These are phyloP conservation scores for Pollimyrus isidori DNA, from an alignment of 2,113 vertebrate species.

Conservation along the genomic window DNA sequence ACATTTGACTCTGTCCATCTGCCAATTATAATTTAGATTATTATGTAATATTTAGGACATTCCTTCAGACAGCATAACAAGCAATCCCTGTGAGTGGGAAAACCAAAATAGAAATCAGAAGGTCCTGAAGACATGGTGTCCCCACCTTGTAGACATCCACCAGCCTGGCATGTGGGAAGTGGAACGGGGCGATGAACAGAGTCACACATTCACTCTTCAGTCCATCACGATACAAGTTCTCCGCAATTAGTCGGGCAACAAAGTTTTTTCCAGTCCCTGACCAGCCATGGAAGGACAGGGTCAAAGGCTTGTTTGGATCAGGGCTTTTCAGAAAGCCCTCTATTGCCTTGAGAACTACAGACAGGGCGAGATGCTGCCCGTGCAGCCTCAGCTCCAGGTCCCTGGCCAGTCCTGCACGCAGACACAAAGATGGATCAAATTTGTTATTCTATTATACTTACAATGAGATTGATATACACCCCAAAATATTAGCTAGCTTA, in stretches of 20 bases:
- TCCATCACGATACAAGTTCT: conserved; percentile 79
- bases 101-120: background rate
- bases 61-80: background rate
- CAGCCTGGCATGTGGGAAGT: conserved; percentile 77
- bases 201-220: conserved; percentile 78
- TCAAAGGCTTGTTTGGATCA: conserved; percentile 67
- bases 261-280: conserved; percentile 96
- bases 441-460: too few species aligned
- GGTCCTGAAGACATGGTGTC: background rate
- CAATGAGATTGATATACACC: background rate
- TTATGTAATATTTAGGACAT: background rate
- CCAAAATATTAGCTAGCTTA: background rate
- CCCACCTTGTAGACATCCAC: conserved; percentile 85
- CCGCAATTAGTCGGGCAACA: conserved; percentile 75
- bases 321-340: conserved; percentile 68
- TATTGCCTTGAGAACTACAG: conserved; percentile 64
- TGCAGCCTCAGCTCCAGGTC: conserved; percentile 75
- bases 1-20: background rate
- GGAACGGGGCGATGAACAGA: conserved; percentile 77
- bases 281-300: conserved; percentile 90
- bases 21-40: background rate
- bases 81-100: background rate
- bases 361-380: conserved; percentile 79
- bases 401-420: conserved; percentile 64
- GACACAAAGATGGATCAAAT: too few species aligned